Percentiles rank a stretch among this genome's conserved stretches.
These are phyloP conservation scores for Bradypodion pumilum DNA, from an alignment of 2,797 vertebrate genomes.

Conservation along the genomic window DNA sequence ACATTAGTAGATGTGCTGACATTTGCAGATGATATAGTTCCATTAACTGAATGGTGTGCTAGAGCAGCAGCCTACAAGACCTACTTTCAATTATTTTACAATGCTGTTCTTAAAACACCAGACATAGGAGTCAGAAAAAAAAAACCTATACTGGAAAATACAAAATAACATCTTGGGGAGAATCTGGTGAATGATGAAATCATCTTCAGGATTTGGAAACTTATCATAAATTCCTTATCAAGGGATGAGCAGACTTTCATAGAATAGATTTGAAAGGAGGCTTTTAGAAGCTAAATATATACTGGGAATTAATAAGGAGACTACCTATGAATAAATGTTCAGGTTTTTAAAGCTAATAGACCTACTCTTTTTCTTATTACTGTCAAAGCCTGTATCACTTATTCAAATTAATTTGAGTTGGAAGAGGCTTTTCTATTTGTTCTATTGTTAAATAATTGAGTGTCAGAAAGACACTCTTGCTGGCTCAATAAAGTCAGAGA, in stretches of 20 bases:
- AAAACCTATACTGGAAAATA: background rate
- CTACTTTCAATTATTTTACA: slow-evolving; percentile 16
- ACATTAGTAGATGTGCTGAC: slow-evolving; percentile 17
- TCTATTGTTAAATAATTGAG: no score
- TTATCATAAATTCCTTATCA: background rate
- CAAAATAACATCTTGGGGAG: background rate
- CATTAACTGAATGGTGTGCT: slow-evolving; percentile 36
- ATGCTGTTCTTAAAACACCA: background rate
- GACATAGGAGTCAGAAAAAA: slow-evolving; percentile 2
- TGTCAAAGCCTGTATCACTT: no score
- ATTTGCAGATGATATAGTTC: slow-evolving; percentile 21
- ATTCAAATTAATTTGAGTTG: no score
- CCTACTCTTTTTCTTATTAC: no score
- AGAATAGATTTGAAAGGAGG: no score
- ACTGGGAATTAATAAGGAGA: no score
- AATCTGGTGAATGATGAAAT: background rate
- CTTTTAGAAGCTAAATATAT: no score
- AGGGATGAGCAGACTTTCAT: background rate
- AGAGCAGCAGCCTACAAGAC: slow-evolving; percentile 37
- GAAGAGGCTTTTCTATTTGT: no score
- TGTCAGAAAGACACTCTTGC: no score
- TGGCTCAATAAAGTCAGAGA: no score
- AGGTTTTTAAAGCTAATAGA: no score
- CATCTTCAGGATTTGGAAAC: background rate
- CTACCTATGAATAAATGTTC: no score